phyloP scores from a whole-genome alignment of 2,113 vertebrate genomes.

The Onychostoma macrolepis region DNA sequence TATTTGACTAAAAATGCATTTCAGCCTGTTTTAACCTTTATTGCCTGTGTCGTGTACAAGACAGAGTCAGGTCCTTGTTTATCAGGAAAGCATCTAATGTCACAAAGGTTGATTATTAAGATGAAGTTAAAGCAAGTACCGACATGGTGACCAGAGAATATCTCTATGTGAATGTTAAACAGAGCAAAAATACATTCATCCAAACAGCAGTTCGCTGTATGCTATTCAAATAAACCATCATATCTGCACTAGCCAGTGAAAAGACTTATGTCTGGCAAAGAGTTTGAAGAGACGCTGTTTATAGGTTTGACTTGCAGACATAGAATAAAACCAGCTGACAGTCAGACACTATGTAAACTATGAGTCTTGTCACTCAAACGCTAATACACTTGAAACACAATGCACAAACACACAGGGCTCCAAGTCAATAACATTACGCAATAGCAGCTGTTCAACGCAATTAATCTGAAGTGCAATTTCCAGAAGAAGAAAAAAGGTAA shows the following conservation, averaged over 20 bases:
- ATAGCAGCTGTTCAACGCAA: neutral
- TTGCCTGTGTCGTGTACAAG: neutral
- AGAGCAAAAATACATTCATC: neutral
- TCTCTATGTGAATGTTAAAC: slow-evolving; percentile 14
- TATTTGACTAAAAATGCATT: no score
- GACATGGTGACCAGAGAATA: neutral
- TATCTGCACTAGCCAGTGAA: slow-evolving; percentile 1
- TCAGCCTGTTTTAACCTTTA: neutral
- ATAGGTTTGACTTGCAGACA: slow-evolving; percentile 36
- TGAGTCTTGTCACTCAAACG: slow-evolving; percentile 25
- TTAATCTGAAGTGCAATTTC: neutral
- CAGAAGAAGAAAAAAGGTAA: neutral
- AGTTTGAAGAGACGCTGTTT: slow-evolving; percentile 11
- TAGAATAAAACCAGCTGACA: slow-evolving; percentile 38
- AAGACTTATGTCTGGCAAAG: neutral
- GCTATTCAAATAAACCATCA: slow-evolving; percentile 12
- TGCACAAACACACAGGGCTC: slow-evolving; percentile 26
- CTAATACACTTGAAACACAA: slow-evolving; percentile 38
- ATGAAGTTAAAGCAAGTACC: neutral
- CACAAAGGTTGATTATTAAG: neutral
- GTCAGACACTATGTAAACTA: slow-evolving; percentile 48
- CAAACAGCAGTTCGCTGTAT: neutral
- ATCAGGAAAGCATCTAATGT: neutral
- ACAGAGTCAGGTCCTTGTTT: neutral
- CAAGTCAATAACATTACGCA: slow-evolving; percentile 2